A percentile compares a stretch with the other conserved stretches of the same genome.
Conservation (phyloP, 2,797 vertebrate species). For the Thunnus albacares region DNA sequence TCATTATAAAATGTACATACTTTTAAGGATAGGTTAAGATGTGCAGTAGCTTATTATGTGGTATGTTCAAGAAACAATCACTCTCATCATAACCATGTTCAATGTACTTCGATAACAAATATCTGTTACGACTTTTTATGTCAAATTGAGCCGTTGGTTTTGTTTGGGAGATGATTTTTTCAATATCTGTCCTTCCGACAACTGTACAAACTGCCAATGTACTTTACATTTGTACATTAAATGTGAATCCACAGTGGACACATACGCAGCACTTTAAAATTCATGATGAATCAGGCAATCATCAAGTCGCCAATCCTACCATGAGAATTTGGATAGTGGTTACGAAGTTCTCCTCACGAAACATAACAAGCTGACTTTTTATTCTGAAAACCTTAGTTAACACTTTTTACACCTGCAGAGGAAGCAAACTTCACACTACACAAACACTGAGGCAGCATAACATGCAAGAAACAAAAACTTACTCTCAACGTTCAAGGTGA, state of each 20-base stretch:
- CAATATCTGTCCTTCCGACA: background rate
- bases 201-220: background rate
- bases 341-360: background rate
- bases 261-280: background rate
- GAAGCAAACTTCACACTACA: background rate
- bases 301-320: background rate
- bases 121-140: background rate
- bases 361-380: background rate
- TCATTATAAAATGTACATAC: background rate
- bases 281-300: background rate
- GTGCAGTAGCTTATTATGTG: too few species aligned
- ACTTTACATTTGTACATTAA: background rate
- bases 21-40: background rate
- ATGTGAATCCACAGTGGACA: background rate
- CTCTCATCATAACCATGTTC: too few species aligned
- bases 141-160: background rate
- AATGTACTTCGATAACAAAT: background rate
- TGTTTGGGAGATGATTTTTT: background rate
- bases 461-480: slow-evolving; percentile 38
- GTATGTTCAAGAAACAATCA: too few species aligned
- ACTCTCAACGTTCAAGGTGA: slow-evolving; percentile 60
- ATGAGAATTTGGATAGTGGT: background rate
- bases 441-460: background rate
- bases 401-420: background rate
- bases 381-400: background rate